These are phyloP conservation scores for Vanessa cardui DNA, from an alignment of 2,888 invertebrate species.

Conservation along the genomic window DNA sequence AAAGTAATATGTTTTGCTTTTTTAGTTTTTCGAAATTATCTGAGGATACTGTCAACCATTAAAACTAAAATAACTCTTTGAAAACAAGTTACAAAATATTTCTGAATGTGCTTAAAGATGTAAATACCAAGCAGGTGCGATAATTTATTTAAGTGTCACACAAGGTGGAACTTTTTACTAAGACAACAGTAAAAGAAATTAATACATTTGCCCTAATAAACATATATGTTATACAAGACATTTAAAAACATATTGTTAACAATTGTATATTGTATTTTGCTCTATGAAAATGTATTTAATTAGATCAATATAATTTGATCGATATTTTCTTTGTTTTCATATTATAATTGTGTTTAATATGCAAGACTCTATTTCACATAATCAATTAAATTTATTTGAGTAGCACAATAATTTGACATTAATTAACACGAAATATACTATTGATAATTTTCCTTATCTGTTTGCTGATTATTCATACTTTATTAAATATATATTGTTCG, in stretches of 20 bases:
- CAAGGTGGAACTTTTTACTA: neutral
- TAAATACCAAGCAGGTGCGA: slow-evolving; percentile 1
- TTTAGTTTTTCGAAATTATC: neutral
- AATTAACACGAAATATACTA: neutral
- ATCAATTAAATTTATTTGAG: neutral
- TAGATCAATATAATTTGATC: no score
- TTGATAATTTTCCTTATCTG: neutral
- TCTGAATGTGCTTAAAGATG: neutral
- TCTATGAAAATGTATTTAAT: no score
- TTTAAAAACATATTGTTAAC: no score
- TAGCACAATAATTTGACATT: neutral
- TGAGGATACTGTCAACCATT: neutral
- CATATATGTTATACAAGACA: no score
- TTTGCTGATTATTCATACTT: no score
- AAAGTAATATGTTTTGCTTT: neutral
- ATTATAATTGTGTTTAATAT: no score
- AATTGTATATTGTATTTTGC: no score
- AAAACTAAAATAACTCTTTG: neutral
- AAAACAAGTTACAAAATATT: slow-evolving; percentile 3
- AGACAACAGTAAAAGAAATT: neutral
- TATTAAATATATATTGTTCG: no score
- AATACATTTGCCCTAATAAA: no score
- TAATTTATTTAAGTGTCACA: neutral
- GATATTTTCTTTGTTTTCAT: no score
- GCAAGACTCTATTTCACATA: no score